A percentile compares a stretch with the other conserved stretches of the same genome.
Conservation (phyloP, 2,797 vertebrate genomes). For the Lagorchestes hirsutus region DNA sequence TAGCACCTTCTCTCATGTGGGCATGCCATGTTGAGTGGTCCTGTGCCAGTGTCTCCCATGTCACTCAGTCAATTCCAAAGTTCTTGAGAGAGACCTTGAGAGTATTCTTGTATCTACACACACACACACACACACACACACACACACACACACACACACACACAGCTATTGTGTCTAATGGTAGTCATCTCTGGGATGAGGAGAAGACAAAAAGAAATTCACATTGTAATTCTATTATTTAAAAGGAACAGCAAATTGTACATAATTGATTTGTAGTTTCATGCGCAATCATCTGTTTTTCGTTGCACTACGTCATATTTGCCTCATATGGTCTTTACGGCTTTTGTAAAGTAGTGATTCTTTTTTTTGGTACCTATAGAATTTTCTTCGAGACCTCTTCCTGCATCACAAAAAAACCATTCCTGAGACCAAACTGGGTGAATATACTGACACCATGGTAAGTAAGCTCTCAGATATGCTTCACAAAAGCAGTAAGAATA, state of each 20-base stretch:
- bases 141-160: no score
- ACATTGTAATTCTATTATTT: not conserved
- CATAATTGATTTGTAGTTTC: not conserved
- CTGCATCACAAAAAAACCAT: conserved; percentile 89
- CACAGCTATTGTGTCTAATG: no score
- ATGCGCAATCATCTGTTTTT: not conserved
- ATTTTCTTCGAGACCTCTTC: conserved; percentile 95
- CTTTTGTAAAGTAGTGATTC: not conserved
- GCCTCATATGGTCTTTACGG: not conserved
- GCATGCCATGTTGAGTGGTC: no score
- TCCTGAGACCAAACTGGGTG: conserved; percentile 91
- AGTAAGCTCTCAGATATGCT: not conserved
- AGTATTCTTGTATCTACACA: no score
- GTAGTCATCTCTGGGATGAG: not conserved
- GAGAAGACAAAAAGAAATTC: not conserved
- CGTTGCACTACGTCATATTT: not conserved
- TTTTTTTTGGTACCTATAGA: conserved; percentile 81
- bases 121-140: no score
- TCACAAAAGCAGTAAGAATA: not conserved
- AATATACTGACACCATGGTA: conserved; percentile 96
- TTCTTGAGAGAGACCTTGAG: no score
- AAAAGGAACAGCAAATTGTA: not conserved
- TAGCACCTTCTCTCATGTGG: no score
- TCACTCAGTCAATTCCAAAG: no score
- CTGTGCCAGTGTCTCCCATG: no score